Base-by-base conservation (phyloP, 2,113 vertebrate genomes). In the Carollia perspicillata region DNA sequence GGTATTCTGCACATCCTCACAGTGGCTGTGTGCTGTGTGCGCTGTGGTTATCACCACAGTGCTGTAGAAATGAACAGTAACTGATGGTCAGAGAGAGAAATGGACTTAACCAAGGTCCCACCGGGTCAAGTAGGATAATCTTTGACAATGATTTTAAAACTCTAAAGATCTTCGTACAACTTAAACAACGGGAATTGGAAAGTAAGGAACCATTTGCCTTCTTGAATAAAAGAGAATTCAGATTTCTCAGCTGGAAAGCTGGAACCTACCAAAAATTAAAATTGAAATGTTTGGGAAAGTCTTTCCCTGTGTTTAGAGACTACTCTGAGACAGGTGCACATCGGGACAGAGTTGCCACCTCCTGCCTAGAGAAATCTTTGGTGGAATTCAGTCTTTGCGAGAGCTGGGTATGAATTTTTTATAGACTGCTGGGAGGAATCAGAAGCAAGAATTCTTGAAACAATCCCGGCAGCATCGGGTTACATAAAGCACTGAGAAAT, bases 361-460 rank as follows among this genome's bases (percentile, higher is more conserved):
- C 60, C 51, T 65, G 47, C 66, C 63, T 78, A 55, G 71, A 18
- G 72, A 71, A 84, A 40, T 85, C 80, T 55, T 95, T 95, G 53
- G 47, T 68, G 26, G 72, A 95, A 95, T 96, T 90, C 3, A 13
- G 42, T 49, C 42, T 97, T 95, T 94, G 71, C 35, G 74, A 97
- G 58, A 95, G 53, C 35, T 40, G n/a, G 7, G 17, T 33, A 95
- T 65, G 60, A 72, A 51, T 97, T 95, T 97, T 96, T 83, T 17
- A 96, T 71, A n/a, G 20, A 49, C 20, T 85, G 1, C 72, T 84
- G 79, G 91, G 95, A 80, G 42, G 91, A 33, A 85, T 28, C 22
- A 55, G 74, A 95, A 91, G 44, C n/a, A 81, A 97, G 90, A 89
- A 86, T 17, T 89, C n/a, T 87, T 93, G n/a, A 95, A 87, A 94